These are phyloP conservation scores for Lypha dubia DNA, from an alignment of 2,888 invertebrate genomes.

Conservation along the genomic window DNA sequence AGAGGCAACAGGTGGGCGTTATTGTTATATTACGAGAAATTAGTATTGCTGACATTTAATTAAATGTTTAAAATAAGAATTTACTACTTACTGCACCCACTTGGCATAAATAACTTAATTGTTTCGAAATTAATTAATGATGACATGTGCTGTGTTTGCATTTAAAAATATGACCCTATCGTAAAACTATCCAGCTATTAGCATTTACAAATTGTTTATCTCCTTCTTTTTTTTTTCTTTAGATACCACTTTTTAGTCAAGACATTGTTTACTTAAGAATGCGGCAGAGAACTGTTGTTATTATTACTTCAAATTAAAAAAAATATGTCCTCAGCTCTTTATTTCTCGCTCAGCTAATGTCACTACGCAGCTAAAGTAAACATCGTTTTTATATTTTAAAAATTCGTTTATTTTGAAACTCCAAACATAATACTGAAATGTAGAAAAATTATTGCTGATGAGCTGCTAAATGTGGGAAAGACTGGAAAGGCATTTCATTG, in stretches of 20 bases:
- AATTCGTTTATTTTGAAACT: constrained; percentile 22
- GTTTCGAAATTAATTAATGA: constrained; percentile 30
- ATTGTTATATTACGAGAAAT: neutral
- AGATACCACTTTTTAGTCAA: constrained; percentile 8
- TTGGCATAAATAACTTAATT: neutral
- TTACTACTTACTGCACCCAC: neutral
- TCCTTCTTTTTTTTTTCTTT: constrained; percentile 30
- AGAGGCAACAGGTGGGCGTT: neutral
- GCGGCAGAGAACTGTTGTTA: constrained; percentile 36
- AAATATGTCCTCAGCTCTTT: constrained; percentile 17
- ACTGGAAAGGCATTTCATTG: constrained; percentile 48
- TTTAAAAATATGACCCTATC: constrained; percentile 42
- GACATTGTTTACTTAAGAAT: constrained; percentile 61
- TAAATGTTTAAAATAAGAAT: neutral
- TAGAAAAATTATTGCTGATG: constrained; percentile 73
- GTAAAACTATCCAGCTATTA: constrained; percentile 47
- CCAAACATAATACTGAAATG: constrained; percentile 50
- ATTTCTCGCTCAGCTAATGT: constrained; percentile 39
- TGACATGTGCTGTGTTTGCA: constrained; percentile 60
- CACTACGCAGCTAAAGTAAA: constrained; percentile 64
- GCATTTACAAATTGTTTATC: constrained; percentile 44
- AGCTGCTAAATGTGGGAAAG: constrained; percentile 74
- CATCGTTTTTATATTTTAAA: constrained; percentile 40
- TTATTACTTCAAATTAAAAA: constrained; percentile 34
- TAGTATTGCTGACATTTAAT: neutral